Evolutionary conservation across 2,113 vertebrate species (phyloP).

Genomic region (Eubucco bourcierii): DNA sequence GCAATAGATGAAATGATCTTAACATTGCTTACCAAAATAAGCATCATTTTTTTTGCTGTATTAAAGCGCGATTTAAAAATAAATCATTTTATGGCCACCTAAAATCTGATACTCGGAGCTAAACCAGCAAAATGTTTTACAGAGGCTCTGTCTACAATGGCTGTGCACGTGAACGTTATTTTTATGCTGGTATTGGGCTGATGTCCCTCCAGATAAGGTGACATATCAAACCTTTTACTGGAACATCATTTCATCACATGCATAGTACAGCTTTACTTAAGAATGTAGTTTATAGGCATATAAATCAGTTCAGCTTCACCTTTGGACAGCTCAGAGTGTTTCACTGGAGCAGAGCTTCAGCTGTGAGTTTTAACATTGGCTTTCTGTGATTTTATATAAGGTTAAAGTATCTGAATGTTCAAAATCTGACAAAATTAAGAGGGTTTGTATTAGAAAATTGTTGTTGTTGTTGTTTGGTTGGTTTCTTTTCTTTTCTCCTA

Average conservation of each 20-base stretch:
- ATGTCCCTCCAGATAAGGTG: constrained; percentile 11
- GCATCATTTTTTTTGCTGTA: not conserved
- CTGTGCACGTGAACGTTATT: not conserved
- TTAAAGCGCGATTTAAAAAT: not conserved
- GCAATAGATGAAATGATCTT: not conserved
- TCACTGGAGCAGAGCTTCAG: not conserved
- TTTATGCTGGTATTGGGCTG: not conserved
- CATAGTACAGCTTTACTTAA: not conserved
- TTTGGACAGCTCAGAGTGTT: constrained; percentile 5
- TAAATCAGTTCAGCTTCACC: not conserved
- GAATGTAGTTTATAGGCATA: not conserved
- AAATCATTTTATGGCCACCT: not conserved
- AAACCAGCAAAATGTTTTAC: constrained; percentile 8
- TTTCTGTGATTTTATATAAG: not conserved
- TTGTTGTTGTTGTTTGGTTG: no score
- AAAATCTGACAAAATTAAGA: not conserved
- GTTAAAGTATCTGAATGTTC: not conserved
- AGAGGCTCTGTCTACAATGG: not conserved
- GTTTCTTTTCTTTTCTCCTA: not conserved
- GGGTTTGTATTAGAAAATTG: not conserved
- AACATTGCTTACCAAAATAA: not conserved
- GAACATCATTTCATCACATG: constrained; percentile 19
- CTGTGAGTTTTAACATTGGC: not conserved
- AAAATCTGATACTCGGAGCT: not conserved
- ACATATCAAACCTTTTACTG: not conserved